Percentiles rank a stretch among this genome's conserved stretches.
Conservation (phyloP, 2,888 invertebrate species). For the Camponotus fellah region DNA sequence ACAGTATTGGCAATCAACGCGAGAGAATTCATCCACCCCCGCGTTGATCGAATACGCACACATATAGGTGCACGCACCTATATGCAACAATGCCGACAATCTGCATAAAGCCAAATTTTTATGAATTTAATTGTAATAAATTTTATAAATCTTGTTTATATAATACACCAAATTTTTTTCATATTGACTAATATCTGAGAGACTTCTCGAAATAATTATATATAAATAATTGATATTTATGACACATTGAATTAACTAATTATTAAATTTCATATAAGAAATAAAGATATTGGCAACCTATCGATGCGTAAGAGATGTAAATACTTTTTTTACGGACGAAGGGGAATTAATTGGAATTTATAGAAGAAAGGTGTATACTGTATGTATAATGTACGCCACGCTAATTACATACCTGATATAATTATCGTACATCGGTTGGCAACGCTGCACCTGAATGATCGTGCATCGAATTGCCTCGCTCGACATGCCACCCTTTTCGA, state of each 20-base stretch:
- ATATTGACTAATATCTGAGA: neutral
- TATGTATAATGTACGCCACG: neutral
- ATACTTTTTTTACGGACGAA: neutral
- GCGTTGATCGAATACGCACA: constrained; percentile 30
- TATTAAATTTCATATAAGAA: neutral
- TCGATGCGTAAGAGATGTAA: neutral
- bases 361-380: neutral
- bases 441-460: constrained; percentile 77
- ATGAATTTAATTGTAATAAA: neutral
- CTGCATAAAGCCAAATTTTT: neutral
- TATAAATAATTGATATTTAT: neutral
- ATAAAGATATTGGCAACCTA: neutral
- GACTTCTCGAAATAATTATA: neutral
- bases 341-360: constrained; percentile 6
- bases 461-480: constrained; percentile 73
- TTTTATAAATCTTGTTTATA: constrained; percentile 7
- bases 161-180: neutral
- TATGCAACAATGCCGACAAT: neutral
- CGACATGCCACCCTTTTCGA: constrained; percentile 59
- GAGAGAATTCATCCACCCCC: constrained; percentile 46
- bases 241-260: neutral
- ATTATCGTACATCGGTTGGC: constrained; percentile 23
- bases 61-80: constrained; percentile 66
- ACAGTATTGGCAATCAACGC: constrained; percentile 51
- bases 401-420: neutral